Percentiles rank a stretch among this genome's conserved stretches.
Conservation (phyloP, 2,888 invertebrate species). For the Erebia epiphron region DNA sequence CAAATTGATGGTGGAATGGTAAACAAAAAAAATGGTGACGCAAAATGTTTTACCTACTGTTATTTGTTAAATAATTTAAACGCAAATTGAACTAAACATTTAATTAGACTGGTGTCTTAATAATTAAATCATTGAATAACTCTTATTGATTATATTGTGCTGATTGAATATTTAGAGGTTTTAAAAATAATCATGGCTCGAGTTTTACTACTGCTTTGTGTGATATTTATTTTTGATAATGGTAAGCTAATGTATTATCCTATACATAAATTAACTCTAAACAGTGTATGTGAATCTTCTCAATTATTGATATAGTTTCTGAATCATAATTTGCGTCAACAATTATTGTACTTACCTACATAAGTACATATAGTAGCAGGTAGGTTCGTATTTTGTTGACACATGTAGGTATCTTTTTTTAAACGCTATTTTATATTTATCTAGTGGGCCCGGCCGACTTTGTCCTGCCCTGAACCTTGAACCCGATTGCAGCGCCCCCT, state of each 20-base stretch:
- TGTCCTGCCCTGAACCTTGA: too few relatives aligned
- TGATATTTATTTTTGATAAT: slow-evolving; percentile 54
- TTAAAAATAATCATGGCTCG: slow-evolving; percentile 47
- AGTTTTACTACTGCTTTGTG: slow-evolving; percentile 53
- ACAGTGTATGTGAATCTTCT: neutral
- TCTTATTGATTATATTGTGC: neutral
- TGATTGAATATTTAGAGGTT: neutral
- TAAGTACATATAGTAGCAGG: too few relatives aligned
- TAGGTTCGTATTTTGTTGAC: too few relatives aligned
- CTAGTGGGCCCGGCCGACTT: too few relatives aligned
- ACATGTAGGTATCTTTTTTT: too few relatives aligned
- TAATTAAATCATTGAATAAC: neutral
- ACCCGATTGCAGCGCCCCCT: too few relatives aligned
- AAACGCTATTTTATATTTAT: too few relatives aligned
- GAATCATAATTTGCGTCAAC: too few relatives aligned
- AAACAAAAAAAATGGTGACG: slow-evolving; percentile 50
- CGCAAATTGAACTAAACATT: slow-evolving; percentile 15
- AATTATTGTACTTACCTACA: too few relatives aligned
- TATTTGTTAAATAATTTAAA: slow-evolving; percentile 23
- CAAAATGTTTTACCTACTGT: slow-evolving; percentile 44
- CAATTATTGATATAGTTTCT: too few relatives aligned
- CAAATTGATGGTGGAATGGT: neutral
- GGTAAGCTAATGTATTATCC: slow-evolving; percentile 28
- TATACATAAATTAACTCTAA: neutral
- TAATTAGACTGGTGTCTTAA: neutral